phyloP scores from a whole-genome alignment of 2,888 invertebrate species.

The Cheilosia scutellata region DNA sequence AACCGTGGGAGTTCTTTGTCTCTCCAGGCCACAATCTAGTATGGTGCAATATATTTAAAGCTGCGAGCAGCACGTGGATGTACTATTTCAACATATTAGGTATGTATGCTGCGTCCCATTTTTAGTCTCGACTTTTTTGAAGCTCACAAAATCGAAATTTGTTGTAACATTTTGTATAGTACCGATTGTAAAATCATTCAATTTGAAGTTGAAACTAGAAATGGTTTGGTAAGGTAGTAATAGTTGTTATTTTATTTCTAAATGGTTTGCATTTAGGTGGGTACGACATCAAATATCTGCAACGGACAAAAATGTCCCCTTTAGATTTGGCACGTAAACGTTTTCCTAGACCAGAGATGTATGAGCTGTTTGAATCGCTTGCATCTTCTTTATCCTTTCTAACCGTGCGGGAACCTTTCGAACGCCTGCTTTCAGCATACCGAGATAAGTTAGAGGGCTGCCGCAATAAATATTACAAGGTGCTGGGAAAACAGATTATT shows the following conservation, averaged over 20 bases:
- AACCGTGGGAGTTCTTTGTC: conserved; percentile 90
- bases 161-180: no score
- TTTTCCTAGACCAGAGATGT: conserved; percentile 88
- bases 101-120: conserved; percentile 78
- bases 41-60: conserved; percentile 91
- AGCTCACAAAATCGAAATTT: no score
- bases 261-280: conserved; percentile 84
- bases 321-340: conserved; percentile 88
- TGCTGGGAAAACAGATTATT: conserved; percentile 88
- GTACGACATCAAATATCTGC: conserved; percentile 86
- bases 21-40: conserved; percentile 88
- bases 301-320: conserved; percentile 87
- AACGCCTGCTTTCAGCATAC: conserved; percentile 89
- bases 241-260: conserved; percentile 1
- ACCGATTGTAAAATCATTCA: no score
- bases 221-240: no score
- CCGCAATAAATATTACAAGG: conserved; percentile 89
- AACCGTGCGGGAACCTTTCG: conserved; percentile 90
- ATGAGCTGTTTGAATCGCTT: conserved; percentile 87
- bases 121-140: background rate
- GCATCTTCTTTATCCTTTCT: conserved; percentile 88
- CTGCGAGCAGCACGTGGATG: conserved; percentile 92
- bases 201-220: no score
- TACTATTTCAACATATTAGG: conserved; percentile 91
- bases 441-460: conserved; percentile 90